A percentile compares a stretch with the other conserved stretches of the same genome.
These are phyloP conservation scores for Orussus abietinus DNA, from an alignment of 1,140 invertebrate species.

Conservation along the genomic window DNA sequence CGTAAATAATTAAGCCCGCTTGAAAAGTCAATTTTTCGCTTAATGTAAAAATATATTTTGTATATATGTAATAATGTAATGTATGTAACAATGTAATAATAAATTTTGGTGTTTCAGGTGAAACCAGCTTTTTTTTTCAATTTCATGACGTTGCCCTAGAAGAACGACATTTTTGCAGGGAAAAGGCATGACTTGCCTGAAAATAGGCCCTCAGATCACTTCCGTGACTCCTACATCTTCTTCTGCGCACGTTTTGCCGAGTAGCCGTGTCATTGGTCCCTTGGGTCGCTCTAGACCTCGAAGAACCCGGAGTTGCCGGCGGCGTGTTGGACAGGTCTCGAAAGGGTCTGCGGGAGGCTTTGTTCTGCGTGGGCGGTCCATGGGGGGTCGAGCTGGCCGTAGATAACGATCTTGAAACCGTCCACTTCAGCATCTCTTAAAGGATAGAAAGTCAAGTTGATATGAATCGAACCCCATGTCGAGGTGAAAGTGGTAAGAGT, in stretches of 20 bases:
- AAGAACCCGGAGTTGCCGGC: conserved; percentile 32
- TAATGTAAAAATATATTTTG: no score
- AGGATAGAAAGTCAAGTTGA: conserved; percentile 9
- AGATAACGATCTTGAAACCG: conserved; percentile 50
- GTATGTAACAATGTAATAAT: no score
- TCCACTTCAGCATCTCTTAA: conserved; percentile 51
- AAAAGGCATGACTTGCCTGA: conserved; percentile 35
- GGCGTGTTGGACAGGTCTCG: conserved; percentile 49
- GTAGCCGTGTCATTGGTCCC: conserved; percentile 12
- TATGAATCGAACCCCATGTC: not conserved
- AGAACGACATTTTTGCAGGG: no score
- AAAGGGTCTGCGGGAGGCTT: conserved; percentile 39
- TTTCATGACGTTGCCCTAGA: no score
- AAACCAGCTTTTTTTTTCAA: no score
- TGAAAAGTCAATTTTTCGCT: no score
- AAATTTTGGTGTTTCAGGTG: no score
- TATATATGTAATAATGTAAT: no score
- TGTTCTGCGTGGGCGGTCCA: conserved; percentile 32
- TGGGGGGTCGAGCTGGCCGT: conserved; percentile 46
- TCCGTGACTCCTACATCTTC: conserved; percentile 46
- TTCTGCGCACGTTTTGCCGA: conserved; percentile 21
- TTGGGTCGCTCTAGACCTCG: conserved; percentile 22
- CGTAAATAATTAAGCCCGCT: no score
- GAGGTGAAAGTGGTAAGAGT: not conserved
- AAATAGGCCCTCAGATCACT: conserved; percentile 48